Base-by-base conservation (phyloP, 2,888 invertebrate genomes). In the Aricia artaxerxes region DNA sequence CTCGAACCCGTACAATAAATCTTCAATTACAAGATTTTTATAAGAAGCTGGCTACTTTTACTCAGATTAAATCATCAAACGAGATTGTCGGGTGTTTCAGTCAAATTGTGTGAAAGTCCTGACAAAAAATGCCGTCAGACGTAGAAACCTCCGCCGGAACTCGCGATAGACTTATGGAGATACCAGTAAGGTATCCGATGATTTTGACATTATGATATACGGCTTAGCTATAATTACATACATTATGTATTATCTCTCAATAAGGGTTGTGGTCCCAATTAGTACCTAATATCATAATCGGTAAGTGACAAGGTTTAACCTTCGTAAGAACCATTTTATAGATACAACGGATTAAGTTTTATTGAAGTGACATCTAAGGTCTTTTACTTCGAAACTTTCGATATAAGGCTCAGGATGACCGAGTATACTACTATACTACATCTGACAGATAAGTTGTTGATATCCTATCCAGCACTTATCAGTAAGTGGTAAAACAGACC, bases 101-200 rank as follows among this genome's bases (percentile, higher is more conserved):
- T 83, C 81, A 82, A 82, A 82, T 82, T 80, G 80, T 82, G 84
- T 82, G 85, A 87, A 86, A 85, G 85, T 82, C 82, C 80, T 38
- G 75, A 77, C 73, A 82, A 82, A 82, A 82, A 82, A 82, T 82
- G 82, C 81, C 44, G 82, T 69, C 79, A 78, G 57, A 78, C 80
- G 61, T 80, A 81, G 81, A 81, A 82, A 82, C 72, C 72, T 72
- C 78, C 76, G 69, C 57, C 82, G 82, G 81, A 82, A 79, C 57
- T 16, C 11, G 57, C 1, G 16, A 57, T 13, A 79, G 78, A 24
- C 80, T 61, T 82, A 80, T 81, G 79, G 82, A 49, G 77, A 73
- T 81, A 79, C 53, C 79, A 79, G 64, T 78, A 79, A 80, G 75
- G 57, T 73, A 80, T 79, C 78, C 78, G 79, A 81, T 79, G 78